Conservation (phyloP, 1,140 invertebrate species). For the Temnothorax curvispinosus region DNA sequence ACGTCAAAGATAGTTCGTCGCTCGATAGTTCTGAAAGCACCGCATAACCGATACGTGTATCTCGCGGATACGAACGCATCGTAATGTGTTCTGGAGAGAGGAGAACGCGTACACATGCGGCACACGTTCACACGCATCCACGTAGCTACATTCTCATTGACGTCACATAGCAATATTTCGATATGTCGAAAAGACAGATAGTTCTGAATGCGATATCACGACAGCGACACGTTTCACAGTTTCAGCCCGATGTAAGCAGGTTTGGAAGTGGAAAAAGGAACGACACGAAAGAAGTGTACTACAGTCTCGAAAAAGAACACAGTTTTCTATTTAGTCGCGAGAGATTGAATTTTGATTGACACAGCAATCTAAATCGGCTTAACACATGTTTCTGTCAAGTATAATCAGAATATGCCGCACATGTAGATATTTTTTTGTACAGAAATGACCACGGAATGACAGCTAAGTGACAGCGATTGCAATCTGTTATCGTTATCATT, state of each 20-base stretch:
- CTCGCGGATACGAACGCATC: neutral
- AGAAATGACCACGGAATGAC: slow-evolving; percentile 9
- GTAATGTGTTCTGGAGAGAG: neutral
- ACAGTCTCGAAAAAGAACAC: neutral
- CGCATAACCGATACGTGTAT: slow-evolving; percentile 13
- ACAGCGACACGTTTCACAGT: neutral
- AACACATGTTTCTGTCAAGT: slow-evolving; percentile 30
- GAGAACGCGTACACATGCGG: neutral
- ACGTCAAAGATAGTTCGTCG: neutral
- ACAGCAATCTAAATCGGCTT: slow-evolving; percentile 38
- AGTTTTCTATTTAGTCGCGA: neutral
- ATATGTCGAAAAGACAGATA: neutral
- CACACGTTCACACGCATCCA: slow-evolving; percentile 7
- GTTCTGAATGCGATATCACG: slow-evolving; percentile 21
- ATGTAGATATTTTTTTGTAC: neutral
- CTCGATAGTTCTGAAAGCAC: slow-evolving; percentile 26
- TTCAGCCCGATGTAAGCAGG: neutral
- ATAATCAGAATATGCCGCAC: slow-evolving; percentile 28
- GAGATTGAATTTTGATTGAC: slow-evolving; percentile 40
- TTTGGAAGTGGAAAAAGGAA: neutral
- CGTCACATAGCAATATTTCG: neutral
- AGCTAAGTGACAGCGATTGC: neutral
- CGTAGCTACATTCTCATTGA: neutral
- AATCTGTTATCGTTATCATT: slow-evolving; percentile 43
- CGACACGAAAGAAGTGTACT: neutral